Base-by-base conservation (phyloP, 2,113 vertebrate genomes). In the Rhodinocichla rosea region DNA sequence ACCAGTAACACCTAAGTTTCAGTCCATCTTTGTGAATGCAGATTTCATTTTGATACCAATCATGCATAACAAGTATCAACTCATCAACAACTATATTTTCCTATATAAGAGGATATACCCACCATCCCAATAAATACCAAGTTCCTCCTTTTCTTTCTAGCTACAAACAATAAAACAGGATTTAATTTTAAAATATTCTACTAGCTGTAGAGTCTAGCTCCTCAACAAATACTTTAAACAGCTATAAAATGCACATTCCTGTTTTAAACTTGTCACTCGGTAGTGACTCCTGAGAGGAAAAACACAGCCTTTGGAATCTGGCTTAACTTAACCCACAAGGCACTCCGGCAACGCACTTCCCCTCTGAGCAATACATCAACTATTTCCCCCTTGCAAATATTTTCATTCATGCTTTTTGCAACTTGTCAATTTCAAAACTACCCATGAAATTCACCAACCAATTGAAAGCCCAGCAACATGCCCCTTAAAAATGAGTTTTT, bases 31-130 rank as follows among this genome's bases (percentile, higher is more conserved):
- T 30, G 26, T 14, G 70, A 87, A 85, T 10, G 6, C 40, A 56
- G 40, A 64, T 4, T 42, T 26, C 26, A 75, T 49, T 82, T 74
- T 42, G 21, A 83, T 40, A 42, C 13, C 86, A 83, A 56, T 49
- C 30, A 67, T 0, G 0, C 13, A 13, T 6, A 80, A 76, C 0
- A 3, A 82, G 13, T 28, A 89, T 18, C 52, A 80, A 53, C 11
- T 30, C 19, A 3, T 20, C 53, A 86, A 59, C 26, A 80, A 74
- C 4, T 33, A 7, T 6, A 15, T 70, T 70, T 63, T 59, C 73
- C 68, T 60, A n/a, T 52, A 67, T 21, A 81, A n/a, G 76, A 74
- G 19, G 24, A 74, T 20, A 44, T 35, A 74, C 24, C 37, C 33
- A 55, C 20, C 76, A 59, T 27, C 67, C 19, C 45, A 74, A 70